Percentiles rank a stretch among this genome's conserved stretches.
Conservation (phyloP, 37 sponge, comb jelly and placozoan genomes). For the Spongilla lacustris region DNA sequence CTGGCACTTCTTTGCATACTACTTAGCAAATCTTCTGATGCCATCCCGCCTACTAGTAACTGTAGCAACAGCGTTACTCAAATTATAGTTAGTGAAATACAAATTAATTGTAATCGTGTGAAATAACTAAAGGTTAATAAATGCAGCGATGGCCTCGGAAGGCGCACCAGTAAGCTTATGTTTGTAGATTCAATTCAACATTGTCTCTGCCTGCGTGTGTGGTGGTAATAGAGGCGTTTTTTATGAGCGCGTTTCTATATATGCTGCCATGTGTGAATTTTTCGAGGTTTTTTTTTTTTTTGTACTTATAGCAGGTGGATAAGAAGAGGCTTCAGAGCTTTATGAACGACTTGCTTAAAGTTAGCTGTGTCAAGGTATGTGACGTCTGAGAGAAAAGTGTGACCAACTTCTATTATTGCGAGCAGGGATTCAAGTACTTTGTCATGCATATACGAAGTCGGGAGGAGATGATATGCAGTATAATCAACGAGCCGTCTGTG, state of each 20-base stretch:
- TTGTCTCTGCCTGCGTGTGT: not conserved
- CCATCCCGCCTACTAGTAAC: not conserved
- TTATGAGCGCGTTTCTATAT: not conserved
- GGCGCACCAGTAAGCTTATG: not conserved
- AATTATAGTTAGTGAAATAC: too few relatives aligned
- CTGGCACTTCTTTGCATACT: constrained; percentile 61
- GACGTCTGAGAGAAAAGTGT: not conserved
- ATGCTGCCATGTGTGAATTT: not conserved
- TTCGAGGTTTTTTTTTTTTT: too few relatives aligned
- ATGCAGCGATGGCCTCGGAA: not conserved
- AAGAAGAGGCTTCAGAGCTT: constrained; percentile 79
- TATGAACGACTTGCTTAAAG: constrained; percentile 58
- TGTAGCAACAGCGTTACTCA: not conserved
- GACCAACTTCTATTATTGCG: not conserved
- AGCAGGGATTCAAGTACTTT: constrained; percentile 86
- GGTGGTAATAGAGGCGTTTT: too few relatives aligned
- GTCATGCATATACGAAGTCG: constrained; percentile 80
- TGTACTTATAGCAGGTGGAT: constrained; percentile 13
- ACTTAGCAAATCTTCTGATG: constrained; percentile 41
- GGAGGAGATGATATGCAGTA: constrained; percentile 87
- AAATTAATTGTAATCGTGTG: not conserved
- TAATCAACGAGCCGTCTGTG: constrained; percentile 84
- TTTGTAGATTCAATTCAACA: not conserved
- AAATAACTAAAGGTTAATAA: not conserved
- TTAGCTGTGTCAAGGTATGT: constrained; percentile 84